A percentile compares a stretch with the other conserved stretches of the same genome.
Conservation (phyloP, 2,888 invertebrate species). For the Ichneumoninae sp. region DNA sequence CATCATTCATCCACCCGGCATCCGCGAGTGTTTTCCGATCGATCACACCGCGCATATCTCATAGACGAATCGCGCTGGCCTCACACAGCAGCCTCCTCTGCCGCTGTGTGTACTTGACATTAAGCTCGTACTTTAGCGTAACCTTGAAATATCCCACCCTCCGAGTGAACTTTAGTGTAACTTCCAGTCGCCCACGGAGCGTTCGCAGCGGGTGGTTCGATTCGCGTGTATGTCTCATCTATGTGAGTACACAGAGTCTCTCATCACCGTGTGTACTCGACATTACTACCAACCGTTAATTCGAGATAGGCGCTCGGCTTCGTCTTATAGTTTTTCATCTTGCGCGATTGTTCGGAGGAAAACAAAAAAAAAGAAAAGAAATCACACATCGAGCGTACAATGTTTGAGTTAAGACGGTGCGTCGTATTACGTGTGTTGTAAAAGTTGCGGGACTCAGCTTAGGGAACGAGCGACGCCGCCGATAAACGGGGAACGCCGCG, state of each 20-base stretch:
- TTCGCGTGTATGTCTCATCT: slow-evolving; percentile 19
- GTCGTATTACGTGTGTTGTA: neutral
- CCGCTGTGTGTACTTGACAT: slow-evolving; percentile 53
- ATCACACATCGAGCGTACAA: slow-evolving; percentile 1
- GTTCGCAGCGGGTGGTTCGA: slow-evolving; percentile 71
- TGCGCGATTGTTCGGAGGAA: neutral
- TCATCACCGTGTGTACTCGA: neutral
- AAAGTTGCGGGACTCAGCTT: slow-evolving; percentile 7
- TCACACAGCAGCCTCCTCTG: slow-evolving; percentile 30
- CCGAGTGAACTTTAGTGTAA: slow-evolving; percentile 54
- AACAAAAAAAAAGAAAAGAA: neutral
- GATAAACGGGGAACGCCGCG: slow-evolving; percentile 37
- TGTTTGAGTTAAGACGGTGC: slow-evolving; percentile 7
- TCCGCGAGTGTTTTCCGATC: slow-evolving; percentile 41
- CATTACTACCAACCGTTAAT: neutral
- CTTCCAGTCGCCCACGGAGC: slow-evolving; percentile 70
- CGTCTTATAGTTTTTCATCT: neutral
- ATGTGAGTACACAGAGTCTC: neutral
- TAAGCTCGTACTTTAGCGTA: slow-evolving; percentile 67
- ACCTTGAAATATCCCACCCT: slow-evolving; percentile 82
- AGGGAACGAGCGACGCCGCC: slow-evolving; percentile 10
- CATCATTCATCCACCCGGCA: slow-evolving; percentile 41
- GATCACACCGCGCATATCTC: slow-evolving; percentile 51
- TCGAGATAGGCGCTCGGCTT: neutral
- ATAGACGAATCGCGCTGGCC: slow-evolving; percentile 19